Evolutionary conservation across 2,888 invertebrate genomes (phyloP).

Genomic region (Leptinotarsa tumamoca): DNA sequence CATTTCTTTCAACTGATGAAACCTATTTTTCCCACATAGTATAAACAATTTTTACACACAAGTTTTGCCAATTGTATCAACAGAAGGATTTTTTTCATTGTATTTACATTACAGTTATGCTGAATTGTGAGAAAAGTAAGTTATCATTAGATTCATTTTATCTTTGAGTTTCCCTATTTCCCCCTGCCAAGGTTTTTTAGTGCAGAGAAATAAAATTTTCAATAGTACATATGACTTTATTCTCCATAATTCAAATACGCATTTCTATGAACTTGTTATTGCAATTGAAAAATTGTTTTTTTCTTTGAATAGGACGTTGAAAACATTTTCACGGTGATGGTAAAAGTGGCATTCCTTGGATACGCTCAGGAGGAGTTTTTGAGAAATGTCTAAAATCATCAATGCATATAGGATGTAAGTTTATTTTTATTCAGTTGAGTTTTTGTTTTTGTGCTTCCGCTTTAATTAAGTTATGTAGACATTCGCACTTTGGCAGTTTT

Average conservation of each 20-base stretch:
- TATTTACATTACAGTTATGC: no score
- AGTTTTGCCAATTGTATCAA: no score
- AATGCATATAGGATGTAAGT: slow-evolving; percentile 93
- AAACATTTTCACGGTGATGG: slow-evolving; percentile 48
- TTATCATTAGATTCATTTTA: no score
- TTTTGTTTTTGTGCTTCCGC: slow-evolving; percentile 48
- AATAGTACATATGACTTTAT: no score
- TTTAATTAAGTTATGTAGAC: slow-evolving; percentile 39
- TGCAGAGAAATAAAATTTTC: no score
- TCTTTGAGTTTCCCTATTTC: no score
- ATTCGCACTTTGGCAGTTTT: slow-evolving; percentile 9
- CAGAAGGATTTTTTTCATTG: no score
- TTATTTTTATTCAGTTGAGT: slow-evolving; percentile 56
- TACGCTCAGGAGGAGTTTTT: slow-evolving; percentile 42
- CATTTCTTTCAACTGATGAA: no score
- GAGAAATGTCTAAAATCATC: slow-evolving; percentile 84
- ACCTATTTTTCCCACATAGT: no score
- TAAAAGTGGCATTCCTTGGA: slow-evolving; percentile 46
- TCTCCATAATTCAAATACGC: neutral
- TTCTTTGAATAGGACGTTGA: slow-evolving; percentile 30
- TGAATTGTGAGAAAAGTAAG: no score
- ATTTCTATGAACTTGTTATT: slow-evolving; percentile 34
- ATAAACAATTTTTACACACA: no score
- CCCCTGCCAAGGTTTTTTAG: no score
- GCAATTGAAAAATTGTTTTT: slow-evolving; percentile 23